Base-by-base conservation (phyloP, 1,140 invertebrate species). In the Coelopa frigida region DNA sequence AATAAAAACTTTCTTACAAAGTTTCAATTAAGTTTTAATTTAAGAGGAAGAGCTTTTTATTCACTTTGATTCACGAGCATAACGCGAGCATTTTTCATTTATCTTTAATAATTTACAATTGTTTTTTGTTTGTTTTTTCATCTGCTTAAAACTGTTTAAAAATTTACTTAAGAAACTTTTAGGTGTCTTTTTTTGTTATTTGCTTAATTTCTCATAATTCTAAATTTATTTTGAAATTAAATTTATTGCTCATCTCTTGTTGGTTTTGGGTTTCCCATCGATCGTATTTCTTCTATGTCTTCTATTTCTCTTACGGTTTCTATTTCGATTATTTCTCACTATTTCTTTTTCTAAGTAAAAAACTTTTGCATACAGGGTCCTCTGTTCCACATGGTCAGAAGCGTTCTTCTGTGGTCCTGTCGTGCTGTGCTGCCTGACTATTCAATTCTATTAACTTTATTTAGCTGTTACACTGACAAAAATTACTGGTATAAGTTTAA, bases 291-390 rank as follows among this genome's bases (percentile, higher is more conserved):
- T 18, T 32, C 18, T 31, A 44, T 7, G 22, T 21, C 36, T 10
- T n/a, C 24, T 35, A n/a, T 15, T 14, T 44, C 15, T 43, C 15
- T 44, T 32, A 12, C 15, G 32, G 26, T 21, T 46, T 27, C n/a
- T 42, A 17, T 29, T 42, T 38, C 36, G 24, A 14, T 38, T 38
- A 8, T 14, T 38, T 38, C 22, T 38, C 36, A 18, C 11, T 38
- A 12, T 20, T 38, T 21, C 24, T 21, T 40, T 38, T 20, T 46
- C 18, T 35, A 46, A 48, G 15, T 35, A 48, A 20, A 48, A 48
- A 40, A 36, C 36, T 40, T 39, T 39, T 29, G n/a, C n/a, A n/a
- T n/a, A n/a, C n/a, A n/a, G n/a, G n/a, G n/a, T n/a, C n/a, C n/a
- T n/a, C n/a, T n/a, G n/a, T n/a, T n/a, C n/a, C n/a, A n/a, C n/a